Conservation (phyloP, 2,113 vertebrate genomes). For the Ammodramus savannarum region DNA sequence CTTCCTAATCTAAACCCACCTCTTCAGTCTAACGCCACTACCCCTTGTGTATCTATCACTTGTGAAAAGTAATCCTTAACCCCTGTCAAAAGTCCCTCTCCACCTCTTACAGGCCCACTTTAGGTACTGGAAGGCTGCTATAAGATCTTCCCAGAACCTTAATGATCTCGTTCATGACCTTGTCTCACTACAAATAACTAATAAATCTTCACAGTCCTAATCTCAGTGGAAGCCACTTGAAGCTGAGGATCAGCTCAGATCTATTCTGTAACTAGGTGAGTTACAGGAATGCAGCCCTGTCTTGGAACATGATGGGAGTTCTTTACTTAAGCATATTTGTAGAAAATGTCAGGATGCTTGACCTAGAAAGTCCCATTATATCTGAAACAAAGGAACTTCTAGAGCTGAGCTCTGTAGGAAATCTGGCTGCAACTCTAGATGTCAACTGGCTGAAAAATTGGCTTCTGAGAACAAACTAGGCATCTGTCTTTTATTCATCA, state of each 20-base stretch:
- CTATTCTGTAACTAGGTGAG: background rate
- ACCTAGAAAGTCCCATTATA: background rate
- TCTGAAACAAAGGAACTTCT: background rate
- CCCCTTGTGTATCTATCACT: background rate
- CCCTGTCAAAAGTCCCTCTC: background rate
- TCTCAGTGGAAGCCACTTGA: background rate
- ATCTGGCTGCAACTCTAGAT: background rate
- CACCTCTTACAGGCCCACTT: background rate
- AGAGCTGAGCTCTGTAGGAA: background rate
- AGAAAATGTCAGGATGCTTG: background rate
- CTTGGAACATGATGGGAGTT: background rate
- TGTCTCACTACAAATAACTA: background rate
- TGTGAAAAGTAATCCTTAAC: background rate
- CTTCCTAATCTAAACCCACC: background rate
- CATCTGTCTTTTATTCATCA: constrained; percentile 19
- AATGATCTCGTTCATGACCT: background rate
- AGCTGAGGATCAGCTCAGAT: background rate
- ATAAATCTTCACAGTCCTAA: background rate
- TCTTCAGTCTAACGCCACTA: background rate
- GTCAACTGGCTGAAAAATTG: background rate
- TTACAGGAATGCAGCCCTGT: background rate
- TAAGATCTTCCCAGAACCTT: background rate
- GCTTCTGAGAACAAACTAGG: background rate
- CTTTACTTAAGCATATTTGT: background rate
- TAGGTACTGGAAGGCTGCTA: background rate